A percentile compares a stretch with the other conserved stretches of the same genome.
Evolutionary conservation across 1,140 invertebrate genomes (phyloP).

Genomic region (Brevipalpus yothersi): DNA sequence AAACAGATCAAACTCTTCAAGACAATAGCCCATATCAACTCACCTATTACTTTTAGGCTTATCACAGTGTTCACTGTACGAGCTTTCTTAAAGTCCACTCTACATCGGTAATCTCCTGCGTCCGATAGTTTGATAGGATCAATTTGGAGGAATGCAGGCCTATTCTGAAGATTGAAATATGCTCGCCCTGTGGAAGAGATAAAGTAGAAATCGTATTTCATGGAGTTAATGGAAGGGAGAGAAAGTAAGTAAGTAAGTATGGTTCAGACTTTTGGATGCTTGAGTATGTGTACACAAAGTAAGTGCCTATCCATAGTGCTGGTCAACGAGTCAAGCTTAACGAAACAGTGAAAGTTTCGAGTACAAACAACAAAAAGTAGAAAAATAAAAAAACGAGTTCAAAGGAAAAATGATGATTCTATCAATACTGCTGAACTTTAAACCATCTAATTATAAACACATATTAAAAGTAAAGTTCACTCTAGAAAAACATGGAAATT

Average conservation of each 20-base stretch:
- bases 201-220: not conserved
- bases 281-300: not conserved
- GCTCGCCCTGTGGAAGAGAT: constrained; percentile 10
- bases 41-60: constrained; percentile 64
- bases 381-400: too few relatives aligned
- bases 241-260: not conserved
- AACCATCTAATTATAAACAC: too few relatives aligned
- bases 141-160: constrained; percentile 20
- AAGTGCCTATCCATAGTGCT: not conserved
- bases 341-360: not conserved
- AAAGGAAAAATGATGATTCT: too few relatives aligned
- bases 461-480: too few relatives aligned
- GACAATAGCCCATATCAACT: constrained; percentile 18
- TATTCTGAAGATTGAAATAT: constrained; percentile 16
- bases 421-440: too few relatives aligned
- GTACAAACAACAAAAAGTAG: not conserved
- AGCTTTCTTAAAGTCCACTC: constrained; percentile 63
- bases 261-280: not conserved
- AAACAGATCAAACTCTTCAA: too few relatives aligned
- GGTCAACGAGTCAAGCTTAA: not conserved
- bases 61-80: constrained; percentile 65
- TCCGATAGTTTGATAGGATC: constrained; percentile 24
- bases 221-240: not conserved
- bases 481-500: too few relatives aligned
- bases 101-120: constrained; percentile 54